Conservation (phyloP, 2,113 vertebrate genomes). For the Dolichotis patagonum region DNA sequence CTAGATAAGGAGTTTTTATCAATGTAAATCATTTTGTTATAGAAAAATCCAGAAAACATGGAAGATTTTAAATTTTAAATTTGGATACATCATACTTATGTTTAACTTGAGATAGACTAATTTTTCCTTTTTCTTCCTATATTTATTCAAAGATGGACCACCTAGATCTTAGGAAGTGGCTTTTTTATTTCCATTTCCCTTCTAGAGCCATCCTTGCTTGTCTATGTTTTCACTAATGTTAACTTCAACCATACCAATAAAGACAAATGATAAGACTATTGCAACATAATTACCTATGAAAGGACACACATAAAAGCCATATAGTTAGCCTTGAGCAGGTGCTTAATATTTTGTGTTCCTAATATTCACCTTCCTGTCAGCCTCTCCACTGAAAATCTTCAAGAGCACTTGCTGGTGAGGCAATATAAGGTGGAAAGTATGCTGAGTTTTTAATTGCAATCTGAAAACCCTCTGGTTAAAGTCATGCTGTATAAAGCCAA, state of each 20-base stretch:
- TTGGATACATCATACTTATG: neutral
- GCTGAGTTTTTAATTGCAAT: constrained; percentile 22
- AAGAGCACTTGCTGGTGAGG: constrained; percentile 6
- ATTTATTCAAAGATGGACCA: constrained; percentile 10
- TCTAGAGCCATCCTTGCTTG: neutral
- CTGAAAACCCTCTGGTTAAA: constrained; percentile 53
- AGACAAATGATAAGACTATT: neutral
- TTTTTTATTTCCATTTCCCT: neutral
- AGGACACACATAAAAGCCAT: neutral
- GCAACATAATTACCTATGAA: neutral
- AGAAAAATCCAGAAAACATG: neutral
- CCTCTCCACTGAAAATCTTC: neutral
- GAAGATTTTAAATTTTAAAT: neutral
- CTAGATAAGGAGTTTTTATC: neutral
- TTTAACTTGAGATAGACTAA: neutral
- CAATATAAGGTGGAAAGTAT: neutral
- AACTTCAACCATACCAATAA: constrained; percentile 16
- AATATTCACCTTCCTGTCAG: neutral
- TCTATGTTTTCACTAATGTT: neutral
- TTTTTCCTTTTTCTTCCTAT: neutral
- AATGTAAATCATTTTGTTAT: neutral
- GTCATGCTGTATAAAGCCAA: neutral
- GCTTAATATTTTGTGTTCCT: neutral
- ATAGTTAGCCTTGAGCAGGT: neutral
- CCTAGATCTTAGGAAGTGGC: neutral